Percentiles rank a stretch among this genome's conserved stretches.
These are phyloP conservation scores for Salarias fasciatus DNA, from an alignment of 2,797 vertebrate genomes.

Conservation along the genomic window DNA sequence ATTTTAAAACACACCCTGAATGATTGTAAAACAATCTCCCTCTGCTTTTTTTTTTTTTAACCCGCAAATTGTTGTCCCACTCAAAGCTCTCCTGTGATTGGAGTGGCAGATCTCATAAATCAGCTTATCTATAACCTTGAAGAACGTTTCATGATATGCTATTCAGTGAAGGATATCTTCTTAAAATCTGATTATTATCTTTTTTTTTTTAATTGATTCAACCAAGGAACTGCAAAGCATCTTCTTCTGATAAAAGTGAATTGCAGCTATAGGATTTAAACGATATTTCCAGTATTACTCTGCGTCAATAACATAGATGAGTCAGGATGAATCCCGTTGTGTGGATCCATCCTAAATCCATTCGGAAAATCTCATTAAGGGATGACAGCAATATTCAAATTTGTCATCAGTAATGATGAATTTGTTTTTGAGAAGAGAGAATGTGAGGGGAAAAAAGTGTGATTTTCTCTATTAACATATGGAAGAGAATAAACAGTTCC, in stretches of 20 bases:
- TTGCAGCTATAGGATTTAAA: slow-evolving; percentile 17
- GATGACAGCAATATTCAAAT: slow-evolving; percentile 19
- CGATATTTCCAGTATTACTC: slow-evolving; percentile 33
- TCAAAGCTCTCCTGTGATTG: slow-evolving; percentile 7
- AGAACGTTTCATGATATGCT: background rate
- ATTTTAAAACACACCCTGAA: too few species aligned
- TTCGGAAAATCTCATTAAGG: slow-evolving; percentile 12
- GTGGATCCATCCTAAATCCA: slow-evolving; percentile 20
- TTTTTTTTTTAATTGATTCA: slow-evolving; percentile 3
- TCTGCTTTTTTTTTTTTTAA: too few species aligned
- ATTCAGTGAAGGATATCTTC: slow-evolving; percentile 26
- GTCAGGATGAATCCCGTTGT: slow-evolving; percentile 13
- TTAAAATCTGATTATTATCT: slow-evolving; percentile 27
- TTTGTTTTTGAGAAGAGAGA: slow-evolving; percentile 24
- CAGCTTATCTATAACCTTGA: slow-evolving; percentile 18
- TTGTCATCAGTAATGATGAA: slow-evolving; percentile 3
- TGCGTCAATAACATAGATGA: slow-evolving; percentile 20
- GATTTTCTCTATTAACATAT: slow-evolving; percentile 10
- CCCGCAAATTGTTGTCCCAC: too few species aligned
- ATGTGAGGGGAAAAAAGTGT: slow-evolving; percentile 4
- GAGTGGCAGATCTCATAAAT: slow-evolving; percentile 15
- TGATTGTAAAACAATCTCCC: too few species aligned
- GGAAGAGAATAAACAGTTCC: slow-evolving; percentile 24
- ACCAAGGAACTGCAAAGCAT: slow-evolving; percentile 5
- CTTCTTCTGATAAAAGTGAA: slow-evolving; percentile 21